Base-by-base conservation (phyloP, 2,888 invertebrate genomes). In the Eledona agricola region DNA sequence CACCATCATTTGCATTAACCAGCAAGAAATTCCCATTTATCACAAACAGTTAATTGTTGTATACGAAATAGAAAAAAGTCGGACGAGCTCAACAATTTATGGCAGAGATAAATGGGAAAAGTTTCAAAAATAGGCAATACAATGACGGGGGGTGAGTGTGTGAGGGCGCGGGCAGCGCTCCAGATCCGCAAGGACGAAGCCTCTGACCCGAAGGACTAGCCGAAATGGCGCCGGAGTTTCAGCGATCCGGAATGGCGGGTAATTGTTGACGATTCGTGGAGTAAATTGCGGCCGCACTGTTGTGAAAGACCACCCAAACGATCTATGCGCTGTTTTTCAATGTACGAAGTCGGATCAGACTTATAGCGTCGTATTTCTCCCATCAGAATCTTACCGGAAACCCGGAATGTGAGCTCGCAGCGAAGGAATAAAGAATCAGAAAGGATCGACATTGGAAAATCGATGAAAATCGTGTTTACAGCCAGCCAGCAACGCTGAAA, bases 141-240 rank as follows among this genome's bases (percentile, higher is more conserved):
- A 42, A 42, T 45, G 43, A 34, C 37, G 49, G 35, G 54, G 49
- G 49, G 42, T 49, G 54, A 49, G 49, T 54, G 54, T 43, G 54
- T 54, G 40, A 28, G 23, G 25, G 49, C 20, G 37, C 50, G 38
- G 55, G 55, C 55, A 55, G 45, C 20, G 50, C 38, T 55, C 55
- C 55, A 55, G 50, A 55, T 50, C 50, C 50, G 45, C 51, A 51
- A 51, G 51, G 51, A 51, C 45, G 37, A 45, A 22, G 20, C 37
- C 29, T 47, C 26, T 16, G 38, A 25, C 5, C 15, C 31, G 23
- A 17, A 45, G 51, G 35, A 45, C 45, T 22, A 43, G 51, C 45
- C 51, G 37, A 25, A 51, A 22, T 29, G 51, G 51, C 51, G 51
- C 51, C 51, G 43, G 19, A 13, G 26, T 49, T 45, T 35, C 43